Conservation (phyloP, 2,113 vertebrate species). For the Eudyptes chrysolophus region DNA sequence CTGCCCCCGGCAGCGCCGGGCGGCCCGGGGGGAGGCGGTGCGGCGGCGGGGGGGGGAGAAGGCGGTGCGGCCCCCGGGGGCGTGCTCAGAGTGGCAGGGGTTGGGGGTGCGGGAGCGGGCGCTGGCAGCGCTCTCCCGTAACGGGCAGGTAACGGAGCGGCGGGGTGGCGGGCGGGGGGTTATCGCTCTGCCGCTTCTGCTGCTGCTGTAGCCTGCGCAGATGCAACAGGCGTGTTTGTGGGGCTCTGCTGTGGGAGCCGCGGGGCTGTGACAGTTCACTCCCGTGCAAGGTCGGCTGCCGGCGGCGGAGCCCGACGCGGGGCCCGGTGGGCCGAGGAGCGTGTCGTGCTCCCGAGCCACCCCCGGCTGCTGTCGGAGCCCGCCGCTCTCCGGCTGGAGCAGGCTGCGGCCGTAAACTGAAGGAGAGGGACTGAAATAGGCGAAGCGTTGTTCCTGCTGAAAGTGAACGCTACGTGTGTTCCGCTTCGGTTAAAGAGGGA, state of each 20-base stretch:
- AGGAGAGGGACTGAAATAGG: background rate
- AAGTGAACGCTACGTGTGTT: accelerated
- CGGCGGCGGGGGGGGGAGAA: background rate
- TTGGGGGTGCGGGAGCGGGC: accelerated
- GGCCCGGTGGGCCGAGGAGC: background rate
- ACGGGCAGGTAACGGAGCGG: accelerated
- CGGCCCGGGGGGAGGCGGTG: too few relatives aligned
- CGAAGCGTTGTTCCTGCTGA: background rate
- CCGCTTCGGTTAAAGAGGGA: background rate
- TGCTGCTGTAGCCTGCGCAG: background rate
- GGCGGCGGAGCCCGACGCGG: background rate
- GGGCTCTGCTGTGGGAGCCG: background rate
- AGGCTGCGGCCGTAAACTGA: too few relatives aligned
- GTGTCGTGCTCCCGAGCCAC: background rate
- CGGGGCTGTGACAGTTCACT: accelerated
- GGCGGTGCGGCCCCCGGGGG: background rate
- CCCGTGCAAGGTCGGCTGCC: accelerated
- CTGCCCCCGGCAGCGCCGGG: too few relatives aligned
- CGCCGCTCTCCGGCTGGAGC: background rate
- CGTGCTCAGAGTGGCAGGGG: background rate
- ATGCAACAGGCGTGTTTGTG: background rate
- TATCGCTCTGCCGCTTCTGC: accelerated
- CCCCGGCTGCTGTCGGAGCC: background rate
- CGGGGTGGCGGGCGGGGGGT: accelerated
- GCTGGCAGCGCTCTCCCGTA: accelerated